These are phyloP conservation scores for Uropetala carovei DNA, from an alignment of 2,888 invertebrate species.

Conservation along the genomic window DNA sequence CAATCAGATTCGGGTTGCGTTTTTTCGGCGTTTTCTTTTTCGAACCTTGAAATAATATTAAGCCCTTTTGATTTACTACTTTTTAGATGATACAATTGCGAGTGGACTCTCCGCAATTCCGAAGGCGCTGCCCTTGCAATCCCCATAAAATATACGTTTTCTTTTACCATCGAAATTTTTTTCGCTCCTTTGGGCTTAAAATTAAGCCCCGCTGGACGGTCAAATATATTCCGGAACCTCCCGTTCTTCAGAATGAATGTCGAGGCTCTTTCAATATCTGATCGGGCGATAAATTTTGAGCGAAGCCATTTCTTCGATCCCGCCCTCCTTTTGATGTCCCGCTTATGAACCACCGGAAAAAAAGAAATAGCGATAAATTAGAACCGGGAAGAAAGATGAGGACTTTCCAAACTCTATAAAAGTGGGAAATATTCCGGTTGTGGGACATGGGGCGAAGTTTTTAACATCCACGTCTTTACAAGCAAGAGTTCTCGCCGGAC, in stretches of 20 bases:
- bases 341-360: slow-evolving; percentile 25
- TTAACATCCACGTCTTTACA: background rate
- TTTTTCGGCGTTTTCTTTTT: background rate
- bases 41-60: background rate
- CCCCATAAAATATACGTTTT: background rate
- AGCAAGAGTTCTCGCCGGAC: no score
- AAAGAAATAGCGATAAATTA: background rate
- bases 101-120: background rate
- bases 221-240: slow-evolving; percentile 25
- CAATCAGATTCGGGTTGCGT: background rate
- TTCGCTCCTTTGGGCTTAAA: background rate
- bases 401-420: background rate
- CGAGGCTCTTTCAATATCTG: slow-evolving; percentile 48
- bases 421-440: background rate
- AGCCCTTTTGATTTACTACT: background rate
- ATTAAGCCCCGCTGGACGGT: background rate
- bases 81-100: background rate
- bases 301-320: background rate
- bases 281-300: slow-evolving; percentile 46
- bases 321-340: slow-evolving; percentile 52
- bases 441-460: background rate
- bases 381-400: background rate
- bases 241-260: slow-evolving; percentile 46
- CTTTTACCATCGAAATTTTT: background rate
- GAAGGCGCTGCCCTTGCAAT: background rate